Base-by-base conservation (phyloP, 1,140 invertebrate species). In the Drosophila oshimai region DNA sequence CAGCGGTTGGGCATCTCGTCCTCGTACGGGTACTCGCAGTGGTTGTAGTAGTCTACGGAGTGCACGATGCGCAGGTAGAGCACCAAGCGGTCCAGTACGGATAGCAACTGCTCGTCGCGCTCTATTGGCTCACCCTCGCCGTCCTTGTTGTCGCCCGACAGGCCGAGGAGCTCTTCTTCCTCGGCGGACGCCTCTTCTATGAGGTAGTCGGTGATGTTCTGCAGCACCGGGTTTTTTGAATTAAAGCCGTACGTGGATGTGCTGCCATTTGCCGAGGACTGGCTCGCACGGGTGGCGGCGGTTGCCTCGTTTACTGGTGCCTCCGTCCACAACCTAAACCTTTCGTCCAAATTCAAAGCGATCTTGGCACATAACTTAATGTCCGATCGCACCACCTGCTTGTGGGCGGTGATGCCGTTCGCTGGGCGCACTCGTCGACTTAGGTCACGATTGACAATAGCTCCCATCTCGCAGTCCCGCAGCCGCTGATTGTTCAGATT, bases 1-100 rank as follows among this genome's bases (percentile, higher is more conserved):
- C 98, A 99, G 22, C 98, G 93, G 91, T 99, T 99, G 0, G 99
- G 99, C 99, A 99, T 99, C 90, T 99, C 98, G 91, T 99, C 99
- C 92, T 99, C 99, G 89, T 99, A 99, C 0, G 98, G 97, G 93
- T 99, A 99, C 86, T 99, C 98, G 81, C 97, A 98, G 79, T 98
- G 97, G 92, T 98, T 99, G 91, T 99, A 99, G 90, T 98, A 99
- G 92, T 99, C 99, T 37, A 99, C 96, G 0, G 98, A 99, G 92
- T 99, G 98, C 0, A 99, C 99, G 37, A 99, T 94, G 28, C 99
- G 94, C 64, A 99, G 92, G 90, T 99, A 99, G 6, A 99, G 91
- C 26, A 99, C 94, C 33, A 99, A 93, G 28, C 95, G 92, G 88
- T 94, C 94, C 22, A 93, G 70, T 69, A 98, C 97, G 73, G 93